Percentiles rank a stretch among this genome's conserved stretches.
These are phyloP conservation scores for Pteronotus mesoamericanus DNA, from an alignment of 2,797 vertebrate species.

Conservation along the genomic window DNA sequence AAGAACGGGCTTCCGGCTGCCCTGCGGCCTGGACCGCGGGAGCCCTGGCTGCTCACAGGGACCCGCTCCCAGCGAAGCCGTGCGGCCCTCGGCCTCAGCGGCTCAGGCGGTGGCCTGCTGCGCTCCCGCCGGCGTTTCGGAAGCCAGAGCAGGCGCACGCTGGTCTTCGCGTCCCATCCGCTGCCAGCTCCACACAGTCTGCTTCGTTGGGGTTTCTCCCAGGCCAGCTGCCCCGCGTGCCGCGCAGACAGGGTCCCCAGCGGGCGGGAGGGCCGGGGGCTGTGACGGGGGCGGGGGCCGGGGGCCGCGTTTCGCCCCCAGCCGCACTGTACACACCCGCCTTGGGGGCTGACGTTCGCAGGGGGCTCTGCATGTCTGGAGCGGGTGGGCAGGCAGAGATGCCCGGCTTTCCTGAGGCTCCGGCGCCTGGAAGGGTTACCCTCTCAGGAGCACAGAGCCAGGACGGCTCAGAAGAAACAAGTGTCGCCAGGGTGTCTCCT, in stretches of 20 bases:
- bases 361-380: background rate
- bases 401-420: background rate
- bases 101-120: background rate
- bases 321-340: background rate
- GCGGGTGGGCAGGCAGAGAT: background rate
- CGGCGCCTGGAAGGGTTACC: background rate
- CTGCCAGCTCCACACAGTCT: background rate
- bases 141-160: background rate
- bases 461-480: too few relatives aligned
- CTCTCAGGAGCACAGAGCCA: background rate
- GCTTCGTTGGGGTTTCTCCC: background rate
- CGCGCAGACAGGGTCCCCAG: background rate
- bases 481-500: background rate
- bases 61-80: background rate
- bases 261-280: background rate
- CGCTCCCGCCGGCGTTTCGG: background rate
- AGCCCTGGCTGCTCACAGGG: background rate
- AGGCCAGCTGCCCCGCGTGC: background rate
- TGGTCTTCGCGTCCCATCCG: background rate
- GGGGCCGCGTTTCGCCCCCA: background rate
- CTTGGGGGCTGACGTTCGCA: too few relatives aligned
- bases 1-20: background rate
- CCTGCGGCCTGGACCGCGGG: background rate
- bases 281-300: background rate
- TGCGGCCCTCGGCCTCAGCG: background rate